Percentiles rank a stretch among this genome's conserved stretches.
phyloP scores from a whole-genome alignment of 2,113 vertebrate genomes.

The Oncorhynchus clarkii region DNA sequence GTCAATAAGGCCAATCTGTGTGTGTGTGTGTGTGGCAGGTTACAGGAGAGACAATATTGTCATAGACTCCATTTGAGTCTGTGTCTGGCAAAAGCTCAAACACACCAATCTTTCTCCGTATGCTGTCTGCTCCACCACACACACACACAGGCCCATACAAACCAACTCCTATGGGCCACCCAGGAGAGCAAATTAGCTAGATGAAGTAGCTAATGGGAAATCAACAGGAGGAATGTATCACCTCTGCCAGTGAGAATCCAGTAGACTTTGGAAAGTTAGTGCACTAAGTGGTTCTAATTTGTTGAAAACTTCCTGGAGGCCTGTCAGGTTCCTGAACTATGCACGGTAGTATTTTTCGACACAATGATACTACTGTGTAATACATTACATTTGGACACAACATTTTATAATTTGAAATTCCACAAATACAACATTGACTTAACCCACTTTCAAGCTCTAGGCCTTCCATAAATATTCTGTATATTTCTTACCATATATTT shows the following conservation, averaged over 20 bases:
- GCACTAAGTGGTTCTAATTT: background rate
- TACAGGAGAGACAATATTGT: constrained; percentile 14
- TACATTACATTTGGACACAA: background rate
- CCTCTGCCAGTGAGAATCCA: constrained; percentile 18
- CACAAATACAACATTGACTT: too few relatives aligned
- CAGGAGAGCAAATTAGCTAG: constrained; percentile 25
- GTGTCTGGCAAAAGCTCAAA: constrained; percentile 25
- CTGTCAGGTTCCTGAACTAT: constrained; percentile 4
- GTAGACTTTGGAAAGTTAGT: constrained; percentile 5
- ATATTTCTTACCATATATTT: too few relatives aligned
- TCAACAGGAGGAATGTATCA: constrained; percentile 31
- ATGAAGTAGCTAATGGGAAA: constrained; percentile 32
- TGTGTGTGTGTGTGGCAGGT: background rate
- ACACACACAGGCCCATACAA: constrained; percentile 9
- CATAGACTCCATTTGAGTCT: constrained; percentile 47
- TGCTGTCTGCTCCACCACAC: constrained; percentile 3
- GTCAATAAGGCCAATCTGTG: too few relatives aligned
- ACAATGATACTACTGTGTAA: too few relatives aligned
- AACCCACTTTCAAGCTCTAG: too few relatives aligned
- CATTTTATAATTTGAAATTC: too few relatives aligned
- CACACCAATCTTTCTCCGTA: constrained; percentile 40
- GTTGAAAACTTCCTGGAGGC: background rate
- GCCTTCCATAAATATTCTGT: too few relatives aligned
- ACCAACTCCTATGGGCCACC: constrained; percentile 5
- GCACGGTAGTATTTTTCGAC: background rate